Base-by-base conservation (phyloP, 2,113 vertebrate species). In the Leptobrachium leishanense region DNA sequence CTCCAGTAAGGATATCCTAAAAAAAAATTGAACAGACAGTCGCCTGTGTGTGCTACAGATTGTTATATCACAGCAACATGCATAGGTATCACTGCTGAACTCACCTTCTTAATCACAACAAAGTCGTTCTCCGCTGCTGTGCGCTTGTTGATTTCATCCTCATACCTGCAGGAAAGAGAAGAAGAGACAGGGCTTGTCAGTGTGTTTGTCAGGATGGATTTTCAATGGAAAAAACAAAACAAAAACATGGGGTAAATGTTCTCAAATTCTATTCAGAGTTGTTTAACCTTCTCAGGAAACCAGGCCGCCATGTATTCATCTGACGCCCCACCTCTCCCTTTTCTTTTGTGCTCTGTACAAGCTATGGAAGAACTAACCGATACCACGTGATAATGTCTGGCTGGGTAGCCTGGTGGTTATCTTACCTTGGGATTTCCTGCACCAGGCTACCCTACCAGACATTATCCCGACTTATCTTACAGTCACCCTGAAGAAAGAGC, bases 61-160 rank as follows among this genome's bases (percentile, higher is more conserved):
- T 31, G 20, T 31, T 31, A 31, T 31, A 31, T 31, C 20, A 31
- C 20, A 31, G 20, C 20, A 31, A 31, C 20, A 31, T 31, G 20
- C 20, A 31, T 31, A 31, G 20, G 20, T 31, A 31, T 31, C 20
- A 1, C 20, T 31, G 20, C 20, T 31, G 20, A 31, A 31, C 91
- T 65, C 77, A 97, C 97, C 95, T 99, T 98, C 89, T 98, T 98
- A 43, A 95, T 84, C 12, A 99, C 90, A 76, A 98, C 96, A 43
- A 98, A 98, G 82, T 91, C 94, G 0, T 98, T 98, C 84, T 99
- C 97, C 0, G 92, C 94, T 0, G 94, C 91, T 0, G 94, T 96
- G 20, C 95, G 95, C 72, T 93, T 95, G 85, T 95, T 95, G 87
- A 99, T 98, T 90, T 99, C 96, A 8, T 97, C 96, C 83, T 99